Evolutionary conservation across 1,140 invertebrate species (phyloP).

Genomic region (Bombus pascuorum): DNA sequence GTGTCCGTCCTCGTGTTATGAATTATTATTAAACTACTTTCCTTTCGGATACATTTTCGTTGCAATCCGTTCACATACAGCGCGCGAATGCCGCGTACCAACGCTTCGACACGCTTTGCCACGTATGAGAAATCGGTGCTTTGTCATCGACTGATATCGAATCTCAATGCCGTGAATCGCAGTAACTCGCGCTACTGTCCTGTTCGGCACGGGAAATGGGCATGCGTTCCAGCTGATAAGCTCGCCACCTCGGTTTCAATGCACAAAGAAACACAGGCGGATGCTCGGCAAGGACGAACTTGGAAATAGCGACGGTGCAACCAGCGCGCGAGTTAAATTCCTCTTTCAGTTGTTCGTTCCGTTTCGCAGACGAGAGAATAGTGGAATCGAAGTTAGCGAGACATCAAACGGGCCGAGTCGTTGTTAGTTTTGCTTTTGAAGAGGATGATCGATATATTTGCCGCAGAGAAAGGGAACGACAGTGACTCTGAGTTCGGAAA

Average conservation of each 20-base stretch:
- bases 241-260: background rate
- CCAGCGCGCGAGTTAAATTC: background rate
- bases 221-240: background rate
- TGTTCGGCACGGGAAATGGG: background rate
- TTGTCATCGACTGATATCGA: conserved; percentile 6
- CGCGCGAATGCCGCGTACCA: no score
- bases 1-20: background rate
- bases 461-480: background rate
- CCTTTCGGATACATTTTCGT: background rate
- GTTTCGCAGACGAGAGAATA: background rate
- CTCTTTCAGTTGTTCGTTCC: background rate
- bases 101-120: background rate
- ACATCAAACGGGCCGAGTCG: background rate
- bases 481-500: background rate
- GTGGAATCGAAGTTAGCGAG: background rate
- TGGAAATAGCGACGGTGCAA: background rate
- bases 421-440: background rate
- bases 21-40: conserved; percentile 20
- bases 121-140: background rate
- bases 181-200: background rate
- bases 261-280: background rate
- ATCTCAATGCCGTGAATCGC: conserved; percentile 8
- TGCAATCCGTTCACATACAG: background rate
- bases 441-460: background rate
- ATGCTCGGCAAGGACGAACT: background rate